Base-by-base conservation (phyloP, 1,140 invertebrate genomes). In the Oryzaephilus surinamensis region DNA sequence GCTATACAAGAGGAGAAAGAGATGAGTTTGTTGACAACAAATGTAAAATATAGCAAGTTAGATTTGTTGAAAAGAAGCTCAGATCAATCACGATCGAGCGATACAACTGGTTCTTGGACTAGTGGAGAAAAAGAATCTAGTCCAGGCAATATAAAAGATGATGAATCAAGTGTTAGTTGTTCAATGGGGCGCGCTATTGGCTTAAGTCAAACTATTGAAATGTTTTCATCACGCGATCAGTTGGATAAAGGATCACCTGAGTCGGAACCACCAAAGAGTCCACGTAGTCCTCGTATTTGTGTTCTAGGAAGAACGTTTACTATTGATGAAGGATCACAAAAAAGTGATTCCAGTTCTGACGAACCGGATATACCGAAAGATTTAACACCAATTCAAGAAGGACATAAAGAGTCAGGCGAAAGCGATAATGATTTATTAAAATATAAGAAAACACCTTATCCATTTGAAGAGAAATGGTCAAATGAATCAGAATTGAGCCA, bases 111-210 rank as follows among this genome's bases (percentile, higher is more conserved):
- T n/a, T 58, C 67, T 7, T 69, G 67, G 32, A 66, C 67, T 0
- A 63, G 64, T 33, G 70, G 71, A 28, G 66, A 68, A 33, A 71
- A 66, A 46, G 70, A 77, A 48, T 69, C 55, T 14, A 60, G 58
- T 35, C 59, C 59, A n/a, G 49, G 58, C n/a, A 54, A 51, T 21
- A 31, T 71, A 7, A 73, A 72, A 64, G 68, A 77, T 32, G 81
- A 85, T 47, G 81, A 82, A 38, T 83, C 81, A 2, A 84, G 81
- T 50, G 75, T 79, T 4, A 84, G 81, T 44, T 84, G 80, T 57
- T 82, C 81, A 0, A 84, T 85, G 47, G 79, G 80, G 10, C 67
- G 78, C 36, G 78, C 81, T 0, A 62, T 84, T 36, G 81, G 81
- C 2, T 79, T 84, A 39, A 82, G 81, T 6, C 78, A 82, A 57